Conservation (phyloP, 1,140 invertebrate species). For the Drosophila erecta region DNA sequence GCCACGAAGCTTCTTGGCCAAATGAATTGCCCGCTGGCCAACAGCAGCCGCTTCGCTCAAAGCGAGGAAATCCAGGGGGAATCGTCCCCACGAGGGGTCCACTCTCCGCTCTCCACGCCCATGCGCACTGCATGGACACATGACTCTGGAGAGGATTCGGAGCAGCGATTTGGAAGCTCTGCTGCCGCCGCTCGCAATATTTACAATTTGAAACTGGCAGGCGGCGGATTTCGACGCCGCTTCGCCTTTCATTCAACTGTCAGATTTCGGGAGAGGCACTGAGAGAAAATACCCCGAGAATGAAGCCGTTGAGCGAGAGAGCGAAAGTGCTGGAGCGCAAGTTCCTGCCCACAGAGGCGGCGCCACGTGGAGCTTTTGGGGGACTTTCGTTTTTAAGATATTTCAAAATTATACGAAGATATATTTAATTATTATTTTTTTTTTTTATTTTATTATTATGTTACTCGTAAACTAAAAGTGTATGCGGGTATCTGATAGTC, state of each 20-base stretch:
- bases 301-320: slow-evolving; percentile 7
- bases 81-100: not conserved
- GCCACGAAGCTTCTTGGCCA: slow-evolving; percentile 78
- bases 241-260: slow-evolving; percentile 65
- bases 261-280: slow-evolving; percentile 27
- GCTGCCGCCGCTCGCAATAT: slow-evolving; percentile 47
- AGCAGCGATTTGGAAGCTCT: not conserved
- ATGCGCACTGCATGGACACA: slow-evolving; percentile 38
- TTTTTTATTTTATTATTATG: no score
- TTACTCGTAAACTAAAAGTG: no score
- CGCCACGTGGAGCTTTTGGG: slow-evolving; percentile 19
- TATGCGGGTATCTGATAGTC: no score
- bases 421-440: no score
- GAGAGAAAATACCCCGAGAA: slow-evolving; percentile 4
- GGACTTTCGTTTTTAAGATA: not conserved
- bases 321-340: slow-evolving; percentile 18
- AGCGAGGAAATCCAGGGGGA: slow-evolving; percentile 4
- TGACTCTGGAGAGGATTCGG: slow-evolving; percentile 17
- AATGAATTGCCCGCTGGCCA: slow-evolving; percentile 78
- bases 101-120: slow-evolving; percentile 13
- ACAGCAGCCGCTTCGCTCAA: slow-evolving; percentile 21
- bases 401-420: no score
- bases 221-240: slow-evolving; percentile 35
- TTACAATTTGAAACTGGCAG: slow-evolving; percentile 67
- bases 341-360: slow-evolving; percentile 22